These are phyloP conservation scores for Astur gentilis DNA, from an alignment of 2,113 vertebrate species.

Conservation along the genomic window DNA sequence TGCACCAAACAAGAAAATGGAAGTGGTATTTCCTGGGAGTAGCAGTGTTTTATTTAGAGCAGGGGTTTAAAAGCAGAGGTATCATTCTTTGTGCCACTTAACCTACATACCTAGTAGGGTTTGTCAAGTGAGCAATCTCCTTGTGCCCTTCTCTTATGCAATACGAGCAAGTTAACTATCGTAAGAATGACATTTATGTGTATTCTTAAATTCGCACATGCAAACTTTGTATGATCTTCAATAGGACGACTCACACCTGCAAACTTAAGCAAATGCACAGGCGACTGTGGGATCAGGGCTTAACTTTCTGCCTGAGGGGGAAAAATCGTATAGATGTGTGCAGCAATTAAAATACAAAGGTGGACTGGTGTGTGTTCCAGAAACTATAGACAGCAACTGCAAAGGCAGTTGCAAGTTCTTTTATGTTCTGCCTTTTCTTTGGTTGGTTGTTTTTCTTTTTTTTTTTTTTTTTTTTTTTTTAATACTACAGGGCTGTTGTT, in stretches of 20 bases:
- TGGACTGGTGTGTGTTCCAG: not conserved
- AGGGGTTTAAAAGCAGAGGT: not conserved
- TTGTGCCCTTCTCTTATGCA: not conserved
- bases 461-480: not conserved
- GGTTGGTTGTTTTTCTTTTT: too few relatives aligned
- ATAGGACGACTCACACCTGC: rapidly evolving
- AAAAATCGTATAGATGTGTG: not conserved
- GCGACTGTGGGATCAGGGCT: not conserved
- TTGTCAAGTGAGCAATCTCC: not conserved
- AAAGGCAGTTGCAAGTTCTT: not conserved
- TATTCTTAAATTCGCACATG: not conserved
- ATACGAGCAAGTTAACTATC: not conserved
- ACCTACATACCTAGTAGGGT: not conserved
- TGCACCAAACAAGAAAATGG: not conserved
- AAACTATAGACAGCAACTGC: not conserved
- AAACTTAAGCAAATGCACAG: not conserved
- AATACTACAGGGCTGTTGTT: too few relatives aligned
- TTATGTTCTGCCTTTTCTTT: not conserved
- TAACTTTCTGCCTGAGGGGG: not conserved
- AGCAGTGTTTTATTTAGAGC: not conserved
- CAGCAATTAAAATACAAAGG: not conserved
- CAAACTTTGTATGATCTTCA: not conserved
- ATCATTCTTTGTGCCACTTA: not conserved
- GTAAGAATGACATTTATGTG: not conserved
- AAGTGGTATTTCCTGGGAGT: not conserved